Conservation (phyloP, 1,140 invertebrate genomes). For the Drosophila athabasca region DNA sequence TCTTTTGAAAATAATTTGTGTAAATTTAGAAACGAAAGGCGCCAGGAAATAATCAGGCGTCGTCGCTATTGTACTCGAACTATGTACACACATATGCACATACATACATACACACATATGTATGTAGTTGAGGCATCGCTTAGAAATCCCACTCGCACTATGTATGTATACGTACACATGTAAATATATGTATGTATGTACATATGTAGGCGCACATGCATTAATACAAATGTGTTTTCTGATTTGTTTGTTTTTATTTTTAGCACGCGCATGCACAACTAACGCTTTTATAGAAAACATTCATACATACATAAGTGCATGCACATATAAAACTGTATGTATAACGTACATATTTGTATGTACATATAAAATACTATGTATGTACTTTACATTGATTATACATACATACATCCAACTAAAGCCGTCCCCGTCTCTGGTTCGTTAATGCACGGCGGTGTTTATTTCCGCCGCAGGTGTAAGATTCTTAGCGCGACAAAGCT, state of each 20-base stretch:
- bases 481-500: too few relatives aligned
- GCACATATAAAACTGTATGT: neutral
- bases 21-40: slow-evolving; percentile 78
- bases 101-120: neutral
- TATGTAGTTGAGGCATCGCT: neutral
- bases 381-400: too few relatives aligned
- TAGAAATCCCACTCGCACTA: slow-evolving; percentile 43
- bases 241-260: slow-evolving; percentile 53
- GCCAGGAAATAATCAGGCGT: slow-evolving; percentile 83
- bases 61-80: slow-evolving; percentile 54
- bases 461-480: too few relatives aligned
- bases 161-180: slow-evolving; percentile 12
- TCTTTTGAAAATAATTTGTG: slow-evolving; percentile 80
- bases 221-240: slow-evolving; percentile 35
- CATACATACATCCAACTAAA: too few relatives aligned
- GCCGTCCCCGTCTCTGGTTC: too few relatives aligned
- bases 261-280: slow-evolving; percentile 46
- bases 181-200: slow-evolving; percentile 4
- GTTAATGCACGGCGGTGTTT: too few relatives aligned
- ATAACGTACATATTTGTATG: too few relatives aligned
- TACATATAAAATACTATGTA: too few relatives aligned
- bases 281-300: slow-evolving; percentile 24
- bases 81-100: neutral
- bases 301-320: neutral
- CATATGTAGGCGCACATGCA: neutral